Conservation (phyloP, 2,113 vertebrate species). For the Apteryx mantelli region DNA sequence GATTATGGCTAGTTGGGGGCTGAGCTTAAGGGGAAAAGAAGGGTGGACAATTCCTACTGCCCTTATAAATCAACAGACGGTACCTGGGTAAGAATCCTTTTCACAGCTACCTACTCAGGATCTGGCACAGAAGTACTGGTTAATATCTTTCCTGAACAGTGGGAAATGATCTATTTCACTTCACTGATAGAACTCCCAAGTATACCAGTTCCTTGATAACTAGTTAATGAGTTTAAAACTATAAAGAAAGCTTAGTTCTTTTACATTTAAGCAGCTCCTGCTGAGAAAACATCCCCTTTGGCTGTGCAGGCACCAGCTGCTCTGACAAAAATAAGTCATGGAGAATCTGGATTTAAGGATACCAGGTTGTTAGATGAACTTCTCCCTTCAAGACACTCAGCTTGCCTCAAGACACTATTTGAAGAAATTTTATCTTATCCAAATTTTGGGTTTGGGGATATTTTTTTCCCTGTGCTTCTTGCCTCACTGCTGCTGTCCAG, state of each 20-base stretch:
- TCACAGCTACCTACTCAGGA: not conserved
- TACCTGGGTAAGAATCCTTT: not conserved
- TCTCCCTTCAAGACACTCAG: not conserved
- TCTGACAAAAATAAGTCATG: not conserved
- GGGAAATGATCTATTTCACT: not conserved
- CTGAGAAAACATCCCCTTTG: not conserved
- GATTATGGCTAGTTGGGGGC: not conserved
- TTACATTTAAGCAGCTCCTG: slow-evolving; percentile 1
- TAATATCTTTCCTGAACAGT: not conserved
- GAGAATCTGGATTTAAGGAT: not conserved
- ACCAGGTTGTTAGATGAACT: not conserved
- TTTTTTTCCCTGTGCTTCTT: not conserved
- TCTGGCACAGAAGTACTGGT: not conserved
- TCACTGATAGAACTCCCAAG: not conserved
- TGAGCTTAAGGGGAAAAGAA: not conserved
- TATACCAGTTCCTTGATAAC: slow-evolving; percentile 4
- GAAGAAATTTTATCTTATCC: not conserved
- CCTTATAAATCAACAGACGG: not conserved
- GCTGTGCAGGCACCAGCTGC: not conserved
- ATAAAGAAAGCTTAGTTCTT: not conserved
- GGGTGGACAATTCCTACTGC: not conserved
- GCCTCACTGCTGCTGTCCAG: not conserved
- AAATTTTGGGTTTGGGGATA: not conserved
- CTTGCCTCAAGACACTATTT: not conserved
- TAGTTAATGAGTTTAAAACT: not conserved